Percentiles rank a stretch among this genome's conserved stretches.
Conservation (phyloP, 1,140 invertebrate genomes). For the Drosophila athabasca region DNA sequence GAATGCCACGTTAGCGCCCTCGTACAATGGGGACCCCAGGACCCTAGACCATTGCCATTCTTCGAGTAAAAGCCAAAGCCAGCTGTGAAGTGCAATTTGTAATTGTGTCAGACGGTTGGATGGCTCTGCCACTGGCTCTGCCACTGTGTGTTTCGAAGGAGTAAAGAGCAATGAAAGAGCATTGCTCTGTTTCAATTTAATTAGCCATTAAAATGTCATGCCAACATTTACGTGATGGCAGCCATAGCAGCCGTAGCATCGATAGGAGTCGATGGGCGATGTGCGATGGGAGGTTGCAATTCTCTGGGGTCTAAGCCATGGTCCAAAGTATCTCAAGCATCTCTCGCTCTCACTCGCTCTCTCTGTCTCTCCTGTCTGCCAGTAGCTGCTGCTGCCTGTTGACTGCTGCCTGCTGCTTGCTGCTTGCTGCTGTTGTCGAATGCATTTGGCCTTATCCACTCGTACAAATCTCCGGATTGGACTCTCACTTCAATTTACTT, state of each 20-base stretch:
- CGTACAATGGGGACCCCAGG: slow-evolving; percentile 15
- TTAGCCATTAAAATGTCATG: slow-evolving; percentile 79
- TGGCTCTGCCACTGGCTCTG: slow-evolving; percentile 19
- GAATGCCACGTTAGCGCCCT: slow-evolving; percentile 24
- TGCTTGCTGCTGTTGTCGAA: too few species aligned
- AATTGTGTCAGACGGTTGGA: slow-evolving; percentile 63
- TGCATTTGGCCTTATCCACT: slow-evolving; percentile 21
- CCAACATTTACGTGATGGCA: slow-evolving; percentile 73
- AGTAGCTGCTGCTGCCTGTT: too few species aligned
- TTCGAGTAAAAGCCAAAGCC: slow-evolving; percentile 24
- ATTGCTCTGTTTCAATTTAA: slow-evolving; percentile 74
- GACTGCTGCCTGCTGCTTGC: too few species aligned
- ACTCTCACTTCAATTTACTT: slow-evolving; percentile 13
- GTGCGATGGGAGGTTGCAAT: slow-evolving; percentile 15
- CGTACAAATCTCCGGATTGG: slow-evolving; percentile 4
- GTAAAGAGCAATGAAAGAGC: slow-evolving; percentile 23
- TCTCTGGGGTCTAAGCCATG: slow-evolving; percentile 26
- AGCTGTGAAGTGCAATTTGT: slow-evolving; percentile 76
- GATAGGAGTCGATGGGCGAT: neutral
- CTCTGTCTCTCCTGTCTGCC: too few species aligned
- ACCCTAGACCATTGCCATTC: slow-evolving; percentile 34
- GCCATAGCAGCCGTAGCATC: slow-evolving; percentile 8
- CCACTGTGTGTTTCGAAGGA: too few species aligned
- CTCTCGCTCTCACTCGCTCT: neutral
- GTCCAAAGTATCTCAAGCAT: slow-evolving; percentile 29